Conservation (phyloP, 2,888 invertebrate species). For the Caenorhabditis sp. region DNA sequence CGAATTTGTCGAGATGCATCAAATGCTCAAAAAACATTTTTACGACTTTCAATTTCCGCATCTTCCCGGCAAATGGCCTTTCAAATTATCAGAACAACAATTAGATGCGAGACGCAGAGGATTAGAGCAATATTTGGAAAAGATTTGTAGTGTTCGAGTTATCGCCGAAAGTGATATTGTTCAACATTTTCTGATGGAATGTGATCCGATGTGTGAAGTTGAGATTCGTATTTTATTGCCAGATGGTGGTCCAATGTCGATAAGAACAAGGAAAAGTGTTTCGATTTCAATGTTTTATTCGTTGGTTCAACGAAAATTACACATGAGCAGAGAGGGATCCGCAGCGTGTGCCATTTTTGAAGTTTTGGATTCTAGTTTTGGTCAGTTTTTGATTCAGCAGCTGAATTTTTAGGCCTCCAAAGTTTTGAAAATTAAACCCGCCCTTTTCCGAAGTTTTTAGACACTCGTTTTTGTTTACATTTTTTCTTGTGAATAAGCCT, state of each 20-base stretch:
- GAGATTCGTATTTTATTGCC: constrained; percentile 83
- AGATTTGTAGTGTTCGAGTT: constrained; percentile 95
- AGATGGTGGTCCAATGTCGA: constrained; percentile 77
- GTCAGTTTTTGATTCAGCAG: constrained; percentile 74
- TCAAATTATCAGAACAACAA: constrained; percentile 95
- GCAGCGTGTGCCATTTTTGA: constrained; percentile 95
- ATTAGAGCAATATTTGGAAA: constrained; percentile 95
- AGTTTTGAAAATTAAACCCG: too few relatives aligned
- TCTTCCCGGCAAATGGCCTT: constrained; percentile 97
- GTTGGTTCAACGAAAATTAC: constrained; percentile 40
- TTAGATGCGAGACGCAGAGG: constrained; percentile 87
- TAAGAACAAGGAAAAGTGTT: constrained; percentile 73
- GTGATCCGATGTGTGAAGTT: constrained; percentile 72
- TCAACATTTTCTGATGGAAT: constrained; percentile 75
- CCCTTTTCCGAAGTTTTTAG: too few relatives aligned
- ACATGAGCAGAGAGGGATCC: constrained; percentile 81
- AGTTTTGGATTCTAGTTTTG: constrained; percentile 95
- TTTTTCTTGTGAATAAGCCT: too few relatives aligned
- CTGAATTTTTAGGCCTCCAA: too few relatives aligned
- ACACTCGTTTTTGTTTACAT: too few relatives aligned
- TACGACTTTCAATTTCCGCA: constrained; percentile 86
- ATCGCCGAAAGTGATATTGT: constrained; percentile 96
- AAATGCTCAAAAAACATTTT: constrained; percentile 67
- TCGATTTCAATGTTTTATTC: constrained; percentile 47
- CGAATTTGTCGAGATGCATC: constrained; percentile 80